A percentile compares a stretch with the other conserved stretches of the same genome.
These are phyloP conservation scores for Clunio marinus DNA, from an alignment of 2,888 invertebrate genomes.

Conservation along the genomic window DNA sequence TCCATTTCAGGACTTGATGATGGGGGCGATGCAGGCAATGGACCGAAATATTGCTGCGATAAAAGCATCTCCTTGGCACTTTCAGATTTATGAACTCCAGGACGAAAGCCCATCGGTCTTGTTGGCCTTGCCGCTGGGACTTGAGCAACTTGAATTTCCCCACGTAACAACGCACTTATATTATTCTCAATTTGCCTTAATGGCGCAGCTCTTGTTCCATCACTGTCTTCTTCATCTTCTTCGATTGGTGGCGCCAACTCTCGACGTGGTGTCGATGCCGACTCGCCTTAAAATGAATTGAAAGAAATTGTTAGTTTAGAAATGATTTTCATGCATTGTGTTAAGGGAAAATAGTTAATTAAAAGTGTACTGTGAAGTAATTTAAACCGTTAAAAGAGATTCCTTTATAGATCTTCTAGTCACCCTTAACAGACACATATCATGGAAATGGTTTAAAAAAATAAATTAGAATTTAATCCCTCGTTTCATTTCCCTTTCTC, in stretches of 20 bases:
- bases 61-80: conserved; percentile 66
- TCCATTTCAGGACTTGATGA: conserved; percentile 44
- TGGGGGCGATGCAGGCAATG: conserved; percentile 51
- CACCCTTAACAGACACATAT: too few species aligned
- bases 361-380: too few species aligned
- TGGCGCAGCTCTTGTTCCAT: conserved; percentile 62
- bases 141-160: conserved; percentile 47
- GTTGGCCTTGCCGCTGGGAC: conserved; percentile 44
- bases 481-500: too few species aligned
- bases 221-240: conserved; percentile 64
- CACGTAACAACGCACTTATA: conserved; percentile 63
- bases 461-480: background rate
- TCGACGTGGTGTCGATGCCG: conserved; percentile 55
- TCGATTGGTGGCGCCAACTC: conserved; percentile 67
- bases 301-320: background rate
- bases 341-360: too few species aligned
- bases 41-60: conserved; percentile 50
- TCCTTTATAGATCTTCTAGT: too few species aligned
- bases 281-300: background rate
- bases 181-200: conserved; percentile 68
- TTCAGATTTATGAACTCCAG: conserved; percentile 68
- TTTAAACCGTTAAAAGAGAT: too few species aligned
- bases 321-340: background rate
- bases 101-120: conserved; percentile 52
- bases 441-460: too few species aligned